Evolutionary conservation across 2,888 invertebrate species (phyloP).

Genomic region (Drosophila multiciliata): DNA sequence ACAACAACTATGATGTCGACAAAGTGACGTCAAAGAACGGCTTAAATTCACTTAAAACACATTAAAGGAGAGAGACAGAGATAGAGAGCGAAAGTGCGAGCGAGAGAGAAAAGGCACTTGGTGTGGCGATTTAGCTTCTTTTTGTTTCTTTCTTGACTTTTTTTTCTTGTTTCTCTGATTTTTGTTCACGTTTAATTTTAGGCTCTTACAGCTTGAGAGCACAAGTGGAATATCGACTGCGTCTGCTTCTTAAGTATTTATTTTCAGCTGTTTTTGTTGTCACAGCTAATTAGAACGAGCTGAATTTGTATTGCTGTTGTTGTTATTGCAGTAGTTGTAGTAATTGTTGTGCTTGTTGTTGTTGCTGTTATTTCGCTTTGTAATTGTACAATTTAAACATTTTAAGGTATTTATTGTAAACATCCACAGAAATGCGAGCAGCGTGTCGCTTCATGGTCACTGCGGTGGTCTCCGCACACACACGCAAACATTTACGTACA

Average conservation of each 20-base stretch:
- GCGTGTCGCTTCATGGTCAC: constrained; percentile 70
- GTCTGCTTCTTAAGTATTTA: constrained; percentile 32
- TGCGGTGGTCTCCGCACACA: constrained; percentile 64
- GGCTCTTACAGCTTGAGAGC: constrained; percentile 72
- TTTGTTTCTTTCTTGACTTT: constrained; percentile 10
- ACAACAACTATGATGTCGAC: constrained; percentile 20
- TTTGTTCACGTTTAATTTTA: constrained; percentile 38
- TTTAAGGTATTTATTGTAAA: constrained; percentile 68
- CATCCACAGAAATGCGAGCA: constrained; percentile 67
- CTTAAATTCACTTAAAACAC: constrained; percentile 58
- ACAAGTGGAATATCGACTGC: constrained; percentile 60
- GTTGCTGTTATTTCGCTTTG: constrained; percentile 32
- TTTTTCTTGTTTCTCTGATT: constrained; percentile 36
- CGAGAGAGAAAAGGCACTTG: constrained; percentile 63
- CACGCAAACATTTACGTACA: constrained; percentile 2
- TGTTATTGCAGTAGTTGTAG: constrained; percentile 20
- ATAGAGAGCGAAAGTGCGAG: constrained; percentile 24
- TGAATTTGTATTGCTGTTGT: constrained; percentile 22
- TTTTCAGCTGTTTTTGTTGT: constrained; percentile 50
- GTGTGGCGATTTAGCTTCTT: constrained; percentile 34
- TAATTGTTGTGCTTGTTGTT: constrained; percentile 15
- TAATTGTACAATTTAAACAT: constrained; percentile 50
- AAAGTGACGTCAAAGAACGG: constrained; percentile 55
- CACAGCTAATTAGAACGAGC: constrained; percentile 44
- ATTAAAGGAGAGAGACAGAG: constrained; percentile 39